Evolutionary conservation across 2,797 vertebrate species (phyloP).

Genomic region (Macrochelys suwanniensis): DNA sequence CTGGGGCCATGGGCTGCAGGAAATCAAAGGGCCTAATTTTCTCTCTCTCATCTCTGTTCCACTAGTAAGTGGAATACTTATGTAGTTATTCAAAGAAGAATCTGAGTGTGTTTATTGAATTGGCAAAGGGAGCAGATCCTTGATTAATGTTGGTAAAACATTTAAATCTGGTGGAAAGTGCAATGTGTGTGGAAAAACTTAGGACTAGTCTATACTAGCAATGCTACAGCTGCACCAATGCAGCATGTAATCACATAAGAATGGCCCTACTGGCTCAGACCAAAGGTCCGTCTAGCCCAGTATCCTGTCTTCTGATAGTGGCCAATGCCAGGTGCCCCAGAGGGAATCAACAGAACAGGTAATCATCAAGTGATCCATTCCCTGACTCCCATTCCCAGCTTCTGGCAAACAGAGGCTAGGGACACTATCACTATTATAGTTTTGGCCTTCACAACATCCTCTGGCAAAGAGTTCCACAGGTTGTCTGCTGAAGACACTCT

Average conservation of each 20-base stretch:
- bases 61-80: background rate
- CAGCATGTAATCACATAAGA: no score
- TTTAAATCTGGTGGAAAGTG: accelerated
- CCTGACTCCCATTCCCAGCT: no score
- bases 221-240: background rate
- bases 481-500: background rate
- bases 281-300: no score
- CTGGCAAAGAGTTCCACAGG: no score
- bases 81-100: background rate
- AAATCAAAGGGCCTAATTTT: background rate
- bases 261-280: no score
- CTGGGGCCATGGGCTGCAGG: background rate
- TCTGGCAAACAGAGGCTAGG: no score
- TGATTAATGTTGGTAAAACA: accelerated
- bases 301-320: no score
- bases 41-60: background rate
- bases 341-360: no score
- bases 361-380: no score
- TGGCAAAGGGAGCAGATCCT: background rate
- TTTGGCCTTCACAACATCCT: no score
- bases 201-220: background rate
- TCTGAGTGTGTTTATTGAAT: background rate
- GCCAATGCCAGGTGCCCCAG: no score
- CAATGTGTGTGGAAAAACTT: accelerated
- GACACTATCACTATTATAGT: no score